A percentile compares a stretch with the other conserved stretches of the same genome.
These are phyloP conservation scores for Sarcophaga variegata DNA, from an alignment of 2,888 invertebrate species.

Conservation along the genomic window DNA sequence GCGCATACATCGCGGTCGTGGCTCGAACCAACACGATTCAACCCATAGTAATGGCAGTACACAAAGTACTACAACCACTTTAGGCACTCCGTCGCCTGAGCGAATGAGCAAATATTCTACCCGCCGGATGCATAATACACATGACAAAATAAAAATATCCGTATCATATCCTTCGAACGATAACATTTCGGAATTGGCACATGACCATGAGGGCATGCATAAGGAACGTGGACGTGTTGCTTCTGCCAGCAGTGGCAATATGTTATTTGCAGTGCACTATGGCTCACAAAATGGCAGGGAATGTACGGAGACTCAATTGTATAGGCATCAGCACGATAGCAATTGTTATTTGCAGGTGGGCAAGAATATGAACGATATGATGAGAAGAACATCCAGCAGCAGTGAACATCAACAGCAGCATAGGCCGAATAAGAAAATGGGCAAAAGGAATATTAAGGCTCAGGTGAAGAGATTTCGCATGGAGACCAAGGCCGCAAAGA, in stretches of 20 bases:
- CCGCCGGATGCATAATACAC: constrained; percentile 82
- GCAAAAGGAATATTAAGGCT: constrained; percentile 94
- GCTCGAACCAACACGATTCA: constrained; percentile 86
- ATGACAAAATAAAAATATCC: constrained; percentile 92
- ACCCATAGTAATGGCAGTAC: constrained; percentile 87
- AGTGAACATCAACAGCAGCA: constrained; percentile 80
- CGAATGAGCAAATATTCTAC: constrained; percentile 85
- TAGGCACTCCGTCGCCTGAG: constrained; percentile 86
- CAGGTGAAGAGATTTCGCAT: constrained; percentile 95
- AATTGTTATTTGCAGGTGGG: constrained; percentile 85
- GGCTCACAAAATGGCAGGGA: constrained; percentile 86
- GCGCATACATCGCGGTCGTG: constrained; percentile 93
- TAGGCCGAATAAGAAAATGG: constrained; percentile 86
- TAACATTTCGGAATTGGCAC: constrained; percentile 83
- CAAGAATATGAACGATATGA: constrained; percentile 81
- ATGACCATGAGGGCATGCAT: constrained; percentile 52
- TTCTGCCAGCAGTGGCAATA: constrained; percentile 76
- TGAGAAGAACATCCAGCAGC: constrained; percentile 76
- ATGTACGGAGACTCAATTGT: constrained; percentile 83
- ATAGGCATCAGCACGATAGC: constrained; percentile 77
- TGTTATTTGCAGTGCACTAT: constrained; percentile 86
- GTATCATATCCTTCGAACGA: constrained; percentile 93
- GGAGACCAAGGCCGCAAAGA: constrained; percentile 98
- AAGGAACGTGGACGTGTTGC: constrained; percentile 81
- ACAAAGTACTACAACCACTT: constrained; percentile 86